Evolutionary conservation across 2,113 vertebrate species (phyloP).

Genomic region (Trichomycterus rosablanca): DNA sequence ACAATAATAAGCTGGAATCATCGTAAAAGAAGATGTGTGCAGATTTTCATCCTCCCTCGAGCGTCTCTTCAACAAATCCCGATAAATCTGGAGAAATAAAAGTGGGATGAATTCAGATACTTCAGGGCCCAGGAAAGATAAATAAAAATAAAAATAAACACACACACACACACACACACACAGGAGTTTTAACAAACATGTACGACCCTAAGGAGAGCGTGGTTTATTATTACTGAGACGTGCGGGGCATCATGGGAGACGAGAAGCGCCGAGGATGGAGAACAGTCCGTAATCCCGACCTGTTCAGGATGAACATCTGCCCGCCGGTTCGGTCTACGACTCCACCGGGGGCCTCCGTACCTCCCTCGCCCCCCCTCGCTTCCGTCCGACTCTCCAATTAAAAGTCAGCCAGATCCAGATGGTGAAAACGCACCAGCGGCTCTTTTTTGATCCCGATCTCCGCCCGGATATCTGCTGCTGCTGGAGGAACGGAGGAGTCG

Average conservation of each 20-base stretch:
- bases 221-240: conserved; percentile 15
- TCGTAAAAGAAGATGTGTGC: no score
- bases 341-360: conserved; percentile 12
- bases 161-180: no score
- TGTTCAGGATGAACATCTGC: conserved; percentile 27
- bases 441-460: conserved; percentile 8
- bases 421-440: conserved; percentile 19
- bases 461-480: conserved; percentile 7
- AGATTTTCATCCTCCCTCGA: not conserved
- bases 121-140: not conserved
- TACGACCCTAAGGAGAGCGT: not conserved
- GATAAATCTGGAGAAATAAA: conserved; percentile 5
- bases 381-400: conserved; percentile 1
- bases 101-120: not conserved
- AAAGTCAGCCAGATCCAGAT: conserved; percentile 24
- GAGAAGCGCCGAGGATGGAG: not conserved
- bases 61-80: not conserved
- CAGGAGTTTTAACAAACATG: not conserved
- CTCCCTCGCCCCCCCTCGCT: not conserved
- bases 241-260: conserved; percentile 10
- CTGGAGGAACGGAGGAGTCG: conserved; percentile 15
- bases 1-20: no score
- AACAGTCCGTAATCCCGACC: conserved; percentile 14
- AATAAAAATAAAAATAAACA: no score
- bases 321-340: conserved; percentile 1